Evolutionary conservation across 2,113 vertebrate species (phyloP), one percentile per base, ranked within the genome.

Genomic region (Cottus gobio): DNA sequence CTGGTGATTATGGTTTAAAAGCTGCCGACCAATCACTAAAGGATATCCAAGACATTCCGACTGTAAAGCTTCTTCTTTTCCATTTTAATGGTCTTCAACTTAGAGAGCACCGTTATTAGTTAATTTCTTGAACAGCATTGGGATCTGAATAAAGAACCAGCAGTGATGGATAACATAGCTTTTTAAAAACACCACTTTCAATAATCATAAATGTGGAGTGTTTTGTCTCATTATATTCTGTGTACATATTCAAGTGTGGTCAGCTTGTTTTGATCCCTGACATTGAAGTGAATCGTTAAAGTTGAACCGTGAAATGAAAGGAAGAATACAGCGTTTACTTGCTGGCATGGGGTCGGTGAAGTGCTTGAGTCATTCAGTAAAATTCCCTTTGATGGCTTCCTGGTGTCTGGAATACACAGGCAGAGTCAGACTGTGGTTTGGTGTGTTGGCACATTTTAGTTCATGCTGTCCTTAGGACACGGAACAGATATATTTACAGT

Each of bases 351-450:
- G 30, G 62, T 75, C 68, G 18, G 74, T 69, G 44, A 57, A 85
- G 50, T 52, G 28, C 70, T 77, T 89, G 87, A 92, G 68, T 93
- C 86, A 90, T 85, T 57, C 69, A 63, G 73, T 79, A 30, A 73
- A 77, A 79, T 78, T 46, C 0, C 24, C 60, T 90, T 86, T 91
- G 87, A 89, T 82, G 80, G 56, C 79, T 92, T 90, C 64, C 82
- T 84, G 79, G 73, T 91, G 90, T 89, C 83, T 91, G 87, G 74
- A 72, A 39, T 64, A 42, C 48, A 71, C 70, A 87, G 79, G 31
- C 87, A 52, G 67, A 80, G 67, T 78, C 86, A 86, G 90, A 67
- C 85, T 84, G 85, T 62, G 87, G 87, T 86, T 84, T 87, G 77
- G 61, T 79, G 68, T 65, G 84, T 75, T 87, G 85, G 86, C 86